Base-by-base conservation (phyloP, 2,888 invertebrate genomes). In the Chromoteleia sp. region DNA sequence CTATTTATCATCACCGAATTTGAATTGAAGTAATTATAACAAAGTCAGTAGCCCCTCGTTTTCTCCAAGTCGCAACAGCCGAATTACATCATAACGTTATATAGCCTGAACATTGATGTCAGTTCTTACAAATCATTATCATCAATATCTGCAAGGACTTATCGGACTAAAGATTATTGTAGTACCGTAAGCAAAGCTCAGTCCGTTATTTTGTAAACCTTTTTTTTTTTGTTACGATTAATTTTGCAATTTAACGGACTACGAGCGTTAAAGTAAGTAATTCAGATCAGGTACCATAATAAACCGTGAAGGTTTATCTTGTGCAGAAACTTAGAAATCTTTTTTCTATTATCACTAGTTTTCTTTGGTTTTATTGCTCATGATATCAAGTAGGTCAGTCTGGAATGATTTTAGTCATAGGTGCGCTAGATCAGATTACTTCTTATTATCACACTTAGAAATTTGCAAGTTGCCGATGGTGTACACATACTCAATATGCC, bases 51-150 rank as follows among this genome's bases (percentile, higher is more conserved):
- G 91, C 87, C 84, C 77, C 77, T 74, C 85, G 87, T 90, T 91
- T 91, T 91, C 90, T 88, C 88, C 87, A 90, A 88, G 91, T 91
- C 88, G 89, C 85, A 89, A 90, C 90, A 91, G 89, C 87, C 88
- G 90, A 86, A 86, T 85, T 86, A 86, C 86, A 86, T 88, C 89
- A 91, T 91, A 90, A 91, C 89, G 90, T 90, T 91, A 91, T 84
- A 91, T 91, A 90, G 91, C 91, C 91, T 91, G 88, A 91, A 70
- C 91, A 91, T 91, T 92, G 91, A 91, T 91, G 89, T 90, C 86
- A 85, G 83, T 83, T 85, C 83, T 83, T 79, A 79, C 82, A 79
- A 82, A 82, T 82, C 82, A 61, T 75, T 82, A 58, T 59, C 56
- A 61, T 52, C 73, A 67, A 48, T 74, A 65, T 29, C 70, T 12